Conservation (phyloP, 1,140 invertebrate genomes). For the Ceratitis capitata region DNA sequence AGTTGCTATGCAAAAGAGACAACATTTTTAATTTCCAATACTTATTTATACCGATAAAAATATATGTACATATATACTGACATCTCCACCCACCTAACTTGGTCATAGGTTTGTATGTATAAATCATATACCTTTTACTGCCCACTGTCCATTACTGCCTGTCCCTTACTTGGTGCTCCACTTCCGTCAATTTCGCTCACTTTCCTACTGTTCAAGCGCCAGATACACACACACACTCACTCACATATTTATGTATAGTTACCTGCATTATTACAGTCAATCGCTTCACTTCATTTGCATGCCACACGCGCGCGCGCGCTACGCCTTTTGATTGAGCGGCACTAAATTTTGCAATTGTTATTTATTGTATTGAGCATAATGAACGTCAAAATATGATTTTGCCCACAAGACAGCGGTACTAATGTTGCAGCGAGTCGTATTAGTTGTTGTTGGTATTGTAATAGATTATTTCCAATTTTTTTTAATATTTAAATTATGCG, state of each 20-base stretch:
- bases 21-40: no score
- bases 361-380: conserved; percentile 20
- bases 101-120: background rate
- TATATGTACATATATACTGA: background rate
- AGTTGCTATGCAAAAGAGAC: background rate
- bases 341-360: conserved; percentile 4
- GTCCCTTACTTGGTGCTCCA: background rate
- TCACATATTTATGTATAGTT: no score
- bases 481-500: background rate
- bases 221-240: no score
- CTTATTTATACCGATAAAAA: no score
- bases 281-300: conserved; percentile 1
- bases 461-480: background rate
- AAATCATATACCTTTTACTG: background rate
- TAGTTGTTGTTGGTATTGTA: background rate
- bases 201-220: background rate
- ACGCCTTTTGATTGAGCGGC: background rate
- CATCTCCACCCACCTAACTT: background rate
- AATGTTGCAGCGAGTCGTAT: background rate
- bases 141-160: background rate
- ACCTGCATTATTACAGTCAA: background rate
- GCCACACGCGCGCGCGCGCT: background rate
- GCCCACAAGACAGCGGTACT: background rate
- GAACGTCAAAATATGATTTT: background rate
- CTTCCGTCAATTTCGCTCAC: background rate